Evolutionary conservation across 1,140 invertebrate species (phyloP).

Genomic region (Drosophila guanche): DNA sequence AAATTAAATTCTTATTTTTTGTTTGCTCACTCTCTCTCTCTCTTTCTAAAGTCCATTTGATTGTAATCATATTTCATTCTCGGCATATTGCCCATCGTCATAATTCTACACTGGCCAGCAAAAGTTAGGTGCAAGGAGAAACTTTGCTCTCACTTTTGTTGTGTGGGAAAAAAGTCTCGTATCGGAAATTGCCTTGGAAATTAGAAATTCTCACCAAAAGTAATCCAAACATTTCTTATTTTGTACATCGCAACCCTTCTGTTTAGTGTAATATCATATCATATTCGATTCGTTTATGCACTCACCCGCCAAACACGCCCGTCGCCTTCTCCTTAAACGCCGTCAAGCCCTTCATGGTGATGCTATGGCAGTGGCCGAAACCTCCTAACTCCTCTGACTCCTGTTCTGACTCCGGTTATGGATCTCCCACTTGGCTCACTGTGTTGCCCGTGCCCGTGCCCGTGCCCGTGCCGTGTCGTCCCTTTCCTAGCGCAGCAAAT

Average conservation of each 20-base stretch:
- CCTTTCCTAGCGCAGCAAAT: conserved; percentile 30
- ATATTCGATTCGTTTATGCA: conserved; percentile 45
- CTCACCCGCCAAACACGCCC: conserved; percentile 81
- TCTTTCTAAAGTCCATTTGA: conserved; percentile 21
- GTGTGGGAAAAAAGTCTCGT: background rate
- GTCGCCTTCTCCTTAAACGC: conserved; percentile 82
- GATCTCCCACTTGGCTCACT: conserved; percentile 26
- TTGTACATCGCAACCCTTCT: background rate
- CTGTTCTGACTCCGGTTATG: conserved; percentile 10
- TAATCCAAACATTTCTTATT: background rate
- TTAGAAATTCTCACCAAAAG: too few relatives aligned
- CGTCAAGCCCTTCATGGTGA: conserved; percentile 80
- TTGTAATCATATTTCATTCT: conserved; percentile 69
- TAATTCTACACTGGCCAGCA: conserved; percentile 30
- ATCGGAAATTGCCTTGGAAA: too few relatives aligned
- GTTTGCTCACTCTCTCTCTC: conserved; percentile 5
- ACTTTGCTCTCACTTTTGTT: background rate
- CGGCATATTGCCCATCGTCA: conserved; percentile 39
- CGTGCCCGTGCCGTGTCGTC: conserved; percentile 17
- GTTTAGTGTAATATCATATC: conserved; percentile 9
- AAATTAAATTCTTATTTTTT: conserved; percentile 78
- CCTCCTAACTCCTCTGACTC: conserved; percentile 7
- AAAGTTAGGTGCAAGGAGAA: background rate
- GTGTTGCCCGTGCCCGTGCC: background rate
- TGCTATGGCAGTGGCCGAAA: conserved; percentile 41